Evolutionary conservation across 2,888 invertebrate species (phyloP), one percentile per base, ranked within the genome.

Genomic region (Sturmia bella): DNA sequence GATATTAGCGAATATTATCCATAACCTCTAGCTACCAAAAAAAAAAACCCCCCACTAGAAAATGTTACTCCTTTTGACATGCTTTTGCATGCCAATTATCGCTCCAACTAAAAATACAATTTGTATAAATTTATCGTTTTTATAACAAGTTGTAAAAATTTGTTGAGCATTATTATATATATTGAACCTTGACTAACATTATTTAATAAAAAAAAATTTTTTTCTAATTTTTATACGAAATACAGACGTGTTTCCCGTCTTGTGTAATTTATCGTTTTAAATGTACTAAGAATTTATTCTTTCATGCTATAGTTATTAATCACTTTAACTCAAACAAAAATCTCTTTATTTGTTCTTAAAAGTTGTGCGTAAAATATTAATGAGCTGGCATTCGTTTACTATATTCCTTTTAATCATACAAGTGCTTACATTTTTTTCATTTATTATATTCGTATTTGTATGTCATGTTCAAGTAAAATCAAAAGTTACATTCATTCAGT

Each of bases 281-380:
- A n/a, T n/a, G n/a, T n/a, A n/a, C n/a, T n/a, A n/a, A n/a, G n/a
- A n/a, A n/a, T 59, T 59, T 24, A 37, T 72, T 59, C n/a, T 48
- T 59, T 48, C 17, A 48, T 72, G 37, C n/a, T 57, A 15, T 32
- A 43, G 54, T 56, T 56, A 54, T 43, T 4, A 59, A 50, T 52
- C 17, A 57, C 7, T 21, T 39, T 24, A n/a, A 45, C 32, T 56
- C 17, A 72, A 72, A 50, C 50, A 61, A 21, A 48, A n/a, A n/a
- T n/a, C 13, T 59, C 39, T 52, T 52, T 50, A 24, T 59, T 59
- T 52, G n/a, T 17, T 27, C 11, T 27, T 52, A 0, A 27, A 41
- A 32, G 50, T 27, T 61, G 39, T 66, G 74, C 15, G 37, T 64
- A 39, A 45, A 74, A 74, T 74, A 56, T 56, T 57, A 64, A 74